A percentile compares a stretch with the other conserved stretches of the same genome.
Evolutionary conservation across 1,140 invertebrate genomes (phyloP).

Genomic region (Leptonema lineaticorne): DNA sequence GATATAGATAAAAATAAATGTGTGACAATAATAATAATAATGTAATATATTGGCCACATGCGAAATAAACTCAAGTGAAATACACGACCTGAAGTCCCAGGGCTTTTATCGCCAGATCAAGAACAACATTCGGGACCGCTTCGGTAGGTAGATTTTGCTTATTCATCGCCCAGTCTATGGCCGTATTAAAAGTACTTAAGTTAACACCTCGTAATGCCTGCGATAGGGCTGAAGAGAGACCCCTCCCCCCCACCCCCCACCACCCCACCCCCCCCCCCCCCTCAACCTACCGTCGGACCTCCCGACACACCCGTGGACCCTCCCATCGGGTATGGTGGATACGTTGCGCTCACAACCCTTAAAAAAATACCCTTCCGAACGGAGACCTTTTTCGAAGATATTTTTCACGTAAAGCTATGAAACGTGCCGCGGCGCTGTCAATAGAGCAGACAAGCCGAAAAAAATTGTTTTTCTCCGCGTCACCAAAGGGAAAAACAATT

Average conservation of each 20-base stretch:
- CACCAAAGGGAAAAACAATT: constrained; percentile 19
- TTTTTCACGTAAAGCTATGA: constrained; percentile 42
- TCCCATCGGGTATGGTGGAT: too few species aligned
- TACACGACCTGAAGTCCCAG: too few species aligned
- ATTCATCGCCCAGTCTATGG: constrained; percentile 20
- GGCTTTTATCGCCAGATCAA: too few species aligned
- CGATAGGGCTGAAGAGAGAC: constrained; percentile 1
- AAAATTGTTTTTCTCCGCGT: constrained; percentile 28
- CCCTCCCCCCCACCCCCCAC: background rate
- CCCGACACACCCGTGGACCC: background rate
- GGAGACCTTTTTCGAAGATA: constrained; percentile 18
- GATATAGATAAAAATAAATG: too few species aligned
- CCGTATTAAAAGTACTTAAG: constrained; percentile 25
- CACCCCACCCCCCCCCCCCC: background rate
- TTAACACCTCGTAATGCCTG: constrained; percentile 22
- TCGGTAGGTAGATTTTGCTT: constrained; percentile 29
- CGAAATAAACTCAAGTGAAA: too few species aligned
- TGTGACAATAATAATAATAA: too few species aligned
- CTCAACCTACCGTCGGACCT: background rate
- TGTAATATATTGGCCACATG: too few species aligned
- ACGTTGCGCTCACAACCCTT: background rate
- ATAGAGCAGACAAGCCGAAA: constrained; percentile 30
- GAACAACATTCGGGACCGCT: too few species aligned
- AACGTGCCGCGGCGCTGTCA: constrained; percentile 40
- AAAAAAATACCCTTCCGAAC: background rate